Evolutionary conservation across 2,888 invertebrate genomes (phyloP), one percentile per base, ranked within the genome.

Genomic region (Tiliacea citrago): DNA sequence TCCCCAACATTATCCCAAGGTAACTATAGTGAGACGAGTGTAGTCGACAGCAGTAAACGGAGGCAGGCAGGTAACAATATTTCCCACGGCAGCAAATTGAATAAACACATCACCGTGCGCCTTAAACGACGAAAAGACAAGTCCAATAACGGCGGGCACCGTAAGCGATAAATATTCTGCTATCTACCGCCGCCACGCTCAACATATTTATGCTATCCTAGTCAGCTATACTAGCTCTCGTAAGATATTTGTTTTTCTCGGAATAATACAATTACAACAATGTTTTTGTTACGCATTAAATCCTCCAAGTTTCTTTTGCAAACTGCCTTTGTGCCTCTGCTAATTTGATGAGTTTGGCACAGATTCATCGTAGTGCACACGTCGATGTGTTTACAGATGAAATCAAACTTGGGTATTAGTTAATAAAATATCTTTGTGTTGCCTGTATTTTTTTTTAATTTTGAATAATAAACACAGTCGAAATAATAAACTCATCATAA

Each of bases 71-170:
- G 93, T 94, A 95, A 96, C 94, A 93, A 93, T 93, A 94, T 95
- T 95, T 94, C 91, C 90, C 89, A 89, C 91, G 92, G 89, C 90
- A 93, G 91, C 93, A 96, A 96, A 96, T 96, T 95, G 94, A 96
- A 96, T 96, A 95, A 95, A 95, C 95, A 95, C 95, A 94, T 96
- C 95, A 94, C 89, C 92, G 91, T 91, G 90, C 91, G 91, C 93
- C 94, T 94, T 94, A 94, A 95, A 95, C 94, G 95, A 91, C 91
- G 93, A 94, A 94, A 94, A 96, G 95, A 94, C 95, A 95, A 94
- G 92, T 93, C 94, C 95, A 95, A 96, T 95, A 95, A 93, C 91
- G 93, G 88, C 88, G 91, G 88, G 91, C 88, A 91, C 91, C 87
- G 89, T 87, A 87, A 88, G 90, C 93, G 92, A 94, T 95, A 96